Percentiles rank a stretch among this genome's conserved stretches.
Evolutionary conservation across 1,140 invertebrate species (phyloP).

Genomic region (Pachypeltis micranthus): DNA sequence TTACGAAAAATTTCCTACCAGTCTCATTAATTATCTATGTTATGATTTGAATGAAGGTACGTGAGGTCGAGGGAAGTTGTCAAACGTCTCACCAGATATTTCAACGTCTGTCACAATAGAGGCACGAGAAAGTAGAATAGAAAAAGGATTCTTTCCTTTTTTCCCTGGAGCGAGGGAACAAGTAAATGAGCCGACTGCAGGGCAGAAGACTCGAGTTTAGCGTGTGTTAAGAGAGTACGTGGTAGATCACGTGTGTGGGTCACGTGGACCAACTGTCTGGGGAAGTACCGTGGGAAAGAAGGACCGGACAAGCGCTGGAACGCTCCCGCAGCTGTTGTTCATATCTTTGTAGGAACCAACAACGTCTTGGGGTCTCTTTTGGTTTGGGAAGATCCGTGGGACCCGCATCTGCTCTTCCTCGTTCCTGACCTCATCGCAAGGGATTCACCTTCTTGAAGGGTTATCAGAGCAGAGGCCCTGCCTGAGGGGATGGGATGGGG

Average conservation of each 20-base stretch:
- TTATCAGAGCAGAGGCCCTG: slow-evolving; percentile 2
- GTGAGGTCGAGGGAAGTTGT: too few relatives aligned
- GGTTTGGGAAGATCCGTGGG: slow-evolving; percentile 3
- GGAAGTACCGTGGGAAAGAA: background rate
- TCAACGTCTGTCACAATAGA: background rate
- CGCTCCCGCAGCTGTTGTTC: slow-evolving; percentile 4
- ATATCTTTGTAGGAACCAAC: slow-evolving; percentile 1
- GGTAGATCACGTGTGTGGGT: slow-evolving; percentile 3
- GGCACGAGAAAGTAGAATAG: background rate
- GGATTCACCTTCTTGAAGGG: background rate
- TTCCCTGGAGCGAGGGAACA: background rate
- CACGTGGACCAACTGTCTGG: slow-evolving; percentile 5
- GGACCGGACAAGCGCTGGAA: background rate
- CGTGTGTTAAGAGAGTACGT: slow-evolving; percentile 1
- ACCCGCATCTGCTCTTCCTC: slow-evolving; percentile 3
- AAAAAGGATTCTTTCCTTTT: background rate
- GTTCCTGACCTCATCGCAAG: background rate
- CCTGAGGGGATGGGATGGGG: background rate
- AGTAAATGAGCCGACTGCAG: background rate
- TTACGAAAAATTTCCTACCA: too few relatives aligned
- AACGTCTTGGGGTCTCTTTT: background rate
- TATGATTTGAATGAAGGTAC: too few relatives aligned
- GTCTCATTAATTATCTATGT: too few relatives aligned
- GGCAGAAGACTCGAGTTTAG: background rate
- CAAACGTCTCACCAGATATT: too few relatives aligned